A percentile compares a stretch with the other conserved stretches of the same genome.
Conservation (phyloP, 2,113 vertebrate species). For the Sander lucioperca region DNA sequence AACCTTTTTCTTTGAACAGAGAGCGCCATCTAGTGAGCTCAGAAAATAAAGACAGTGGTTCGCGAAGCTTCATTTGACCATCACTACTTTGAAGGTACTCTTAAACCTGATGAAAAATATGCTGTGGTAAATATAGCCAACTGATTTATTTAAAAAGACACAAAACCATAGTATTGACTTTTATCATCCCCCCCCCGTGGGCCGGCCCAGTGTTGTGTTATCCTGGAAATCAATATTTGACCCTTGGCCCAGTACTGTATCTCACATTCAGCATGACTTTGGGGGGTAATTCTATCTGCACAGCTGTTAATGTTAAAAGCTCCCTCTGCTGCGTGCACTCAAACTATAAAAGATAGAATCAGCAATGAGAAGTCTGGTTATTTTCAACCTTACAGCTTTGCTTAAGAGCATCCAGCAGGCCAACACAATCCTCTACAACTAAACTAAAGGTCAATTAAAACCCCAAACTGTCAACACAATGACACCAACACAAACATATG, state of each 20-base stretch:
- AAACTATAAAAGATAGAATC: conserved; percentile 12
- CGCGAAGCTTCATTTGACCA: too few species aligned
- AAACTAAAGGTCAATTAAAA: conserved; percentile 13
- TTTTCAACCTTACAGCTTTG: conserved; percentile 23
- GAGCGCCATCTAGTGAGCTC: too few species aligned
- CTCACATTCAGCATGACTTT: conserved; percentile 69
- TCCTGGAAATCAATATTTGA: conserved; percentile 67
- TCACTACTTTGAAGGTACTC: background rate
- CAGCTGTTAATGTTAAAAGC: conserved; percentile 17
- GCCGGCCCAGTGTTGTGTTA: conserved; percentile 37
- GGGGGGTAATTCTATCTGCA: conserved; percentile 26
- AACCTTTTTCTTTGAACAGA: too few species aligned
- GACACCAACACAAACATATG: background rate
- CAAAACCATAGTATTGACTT: conserved; percentile 59
- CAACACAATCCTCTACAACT: background rate
- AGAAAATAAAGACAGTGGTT: too few species aligned
- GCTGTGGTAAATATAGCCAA: conserved; percentile 22
- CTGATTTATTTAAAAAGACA: conserved; percentile 55
- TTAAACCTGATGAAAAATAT: background rate
- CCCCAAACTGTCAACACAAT: background rate
- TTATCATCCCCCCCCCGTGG: conserved; percentile 12
- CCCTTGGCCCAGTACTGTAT: conserved; percentile 55
- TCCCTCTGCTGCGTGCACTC: conserved; percentile 11
- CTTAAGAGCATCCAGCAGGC: background rate
- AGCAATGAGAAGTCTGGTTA: background rate